phyloP scores from a whole-genome alignment of 1,140 invertebrate genomes.

The Drosophila quadrilineata region DNA sequence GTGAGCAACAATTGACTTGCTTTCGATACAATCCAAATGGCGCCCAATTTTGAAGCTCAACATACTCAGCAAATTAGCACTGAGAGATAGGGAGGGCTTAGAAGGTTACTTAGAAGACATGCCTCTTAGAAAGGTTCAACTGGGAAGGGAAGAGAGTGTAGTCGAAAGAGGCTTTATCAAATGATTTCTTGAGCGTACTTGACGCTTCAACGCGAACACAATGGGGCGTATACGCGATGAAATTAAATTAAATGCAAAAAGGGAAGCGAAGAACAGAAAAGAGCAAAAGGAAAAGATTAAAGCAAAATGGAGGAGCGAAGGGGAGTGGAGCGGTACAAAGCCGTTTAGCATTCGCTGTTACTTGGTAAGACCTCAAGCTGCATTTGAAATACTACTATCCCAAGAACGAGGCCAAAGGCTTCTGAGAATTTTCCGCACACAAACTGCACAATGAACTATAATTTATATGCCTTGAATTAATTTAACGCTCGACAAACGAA shows the following conservation, averaged over 20 bases:
- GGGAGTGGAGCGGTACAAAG: too few species aligned
- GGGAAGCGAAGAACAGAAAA: slow-evolving; percentile 8
- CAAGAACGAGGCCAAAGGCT: slow-evolving; percentile 4
- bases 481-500: slow-evolving; percentile 48
- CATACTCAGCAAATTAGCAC: background rate
- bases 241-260: slow-evolving; percentile 31
- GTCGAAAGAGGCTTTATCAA: slow-evolving; percentile 5
- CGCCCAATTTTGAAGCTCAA: slow-evolving; percentile 12
- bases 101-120: too few species aligned
- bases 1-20: slow-evolving; percentile 59
- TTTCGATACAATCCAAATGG: slow-evolving; percentile 61
- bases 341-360: slow-evolving; percentile 8
- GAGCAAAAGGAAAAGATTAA: background rate
- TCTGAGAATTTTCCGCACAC: background rate
- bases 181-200: slow-evolving; percentile 28
- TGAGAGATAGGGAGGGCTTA: background rate
- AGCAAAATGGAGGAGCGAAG: background rate
- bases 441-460: slow-evolving; percentile 58
- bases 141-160: background rate
- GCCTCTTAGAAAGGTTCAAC: background rate
- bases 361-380: background rate
- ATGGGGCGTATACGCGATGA: slow-evolving; percentile 34
- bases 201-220: slow-evolving; percentile 16
- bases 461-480: slow-evolving; percentile 72
- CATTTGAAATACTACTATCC: slow-evolving; percentile 12